Percentiles rank a stretch among this genome's conserved stretches.
Conservation (phyloP, 1,140 invertebrate genomes). For the Hesperophylax magnus region DNA sequence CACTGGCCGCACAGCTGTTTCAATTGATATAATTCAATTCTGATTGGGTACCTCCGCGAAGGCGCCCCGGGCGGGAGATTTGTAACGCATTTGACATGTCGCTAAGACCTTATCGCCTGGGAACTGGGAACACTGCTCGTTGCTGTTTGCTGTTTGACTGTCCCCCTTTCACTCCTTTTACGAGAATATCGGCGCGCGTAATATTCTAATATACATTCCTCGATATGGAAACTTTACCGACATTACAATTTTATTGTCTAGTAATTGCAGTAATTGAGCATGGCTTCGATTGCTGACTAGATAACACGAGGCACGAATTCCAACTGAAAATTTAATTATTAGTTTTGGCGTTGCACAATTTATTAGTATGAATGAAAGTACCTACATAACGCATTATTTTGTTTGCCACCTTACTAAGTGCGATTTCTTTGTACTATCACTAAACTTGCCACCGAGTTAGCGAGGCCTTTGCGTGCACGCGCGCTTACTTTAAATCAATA, state of each 20-base stretch:
- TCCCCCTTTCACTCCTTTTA: slow-evolving; percentile 31
- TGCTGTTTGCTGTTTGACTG: background rate
- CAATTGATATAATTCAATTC: slow-evolving; percentile 11
- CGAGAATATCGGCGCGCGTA: background rate
- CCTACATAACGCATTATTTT: too few species aligned
- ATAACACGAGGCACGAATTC: too few species aligned
- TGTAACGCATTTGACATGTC: slow-evolving; percentile 12
- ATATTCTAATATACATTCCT: too few species aligned
- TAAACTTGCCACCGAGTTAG: background rate
- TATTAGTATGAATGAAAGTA: too few species aligned
- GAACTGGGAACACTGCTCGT: slow-evolving; percentile 19
- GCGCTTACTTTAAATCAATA: slow-evolving; percentile 27
- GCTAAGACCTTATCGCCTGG: slow-evolving; percentile 5
- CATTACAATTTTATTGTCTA: too few species aligned
- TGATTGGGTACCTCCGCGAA: background rate
- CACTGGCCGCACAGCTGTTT: slow-evolving; percentile 35
- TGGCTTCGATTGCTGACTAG: too few species aligned
- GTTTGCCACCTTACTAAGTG: background rate
- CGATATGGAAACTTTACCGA: too few species aligned
- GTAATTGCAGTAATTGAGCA: too few species aligned
- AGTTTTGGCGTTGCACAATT: too few species aligned
- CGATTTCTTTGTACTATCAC: background rate
- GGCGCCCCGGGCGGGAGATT: slow-evolving; percentile 5
- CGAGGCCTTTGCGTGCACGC: slow-evolving; percentile 10
- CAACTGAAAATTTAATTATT: too few species aligned